phyloP scores from a whole-genome alignment of 2,888 invertebrate genomes.

The Mythimna ferrago region DNA sequence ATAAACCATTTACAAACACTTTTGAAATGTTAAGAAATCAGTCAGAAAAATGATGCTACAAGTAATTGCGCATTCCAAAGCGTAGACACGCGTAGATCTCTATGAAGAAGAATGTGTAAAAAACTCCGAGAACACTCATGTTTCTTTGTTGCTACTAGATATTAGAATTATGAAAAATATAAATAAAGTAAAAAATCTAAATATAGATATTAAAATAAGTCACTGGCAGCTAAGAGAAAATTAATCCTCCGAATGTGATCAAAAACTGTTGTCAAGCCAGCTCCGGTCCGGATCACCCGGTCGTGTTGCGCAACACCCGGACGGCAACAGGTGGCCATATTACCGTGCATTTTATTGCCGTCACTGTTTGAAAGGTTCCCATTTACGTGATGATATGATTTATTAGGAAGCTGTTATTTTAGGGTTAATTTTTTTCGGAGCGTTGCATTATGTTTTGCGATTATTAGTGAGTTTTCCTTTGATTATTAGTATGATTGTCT shows the following conservation, averaged over 20 bases:
- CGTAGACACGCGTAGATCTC: no score
- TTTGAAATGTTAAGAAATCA: no score
- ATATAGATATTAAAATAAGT: no score
- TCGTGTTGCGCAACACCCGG: slow-evolving; percentile 73
- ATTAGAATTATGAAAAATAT: no score
- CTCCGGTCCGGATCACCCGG: slow-evolving; percentile 69
- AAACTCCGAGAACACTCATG: no score
- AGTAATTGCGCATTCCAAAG: no score
- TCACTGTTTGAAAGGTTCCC: slow-evolving; percentile 40
- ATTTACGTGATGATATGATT: slow-evolving; percentile 22
- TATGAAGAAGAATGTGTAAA: no score
- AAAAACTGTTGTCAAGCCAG: slow-evolving; percentile 63
- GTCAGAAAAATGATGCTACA: no score
- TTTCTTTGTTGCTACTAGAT: no score
- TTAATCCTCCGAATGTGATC: slow-evolving; percentile 14
- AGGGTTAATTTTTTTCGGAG: neutral
- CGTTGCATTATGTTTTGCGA: neutral
- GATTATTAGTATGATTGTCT: neutral
- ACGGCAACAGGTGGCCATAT: slow-evolving; percentile 83
- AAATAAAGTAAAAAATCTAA: no score
- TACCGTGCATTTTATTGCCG: slow-evolving; percentile 78
- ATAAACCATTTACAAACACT: no score
- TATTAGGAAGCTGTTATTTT: slow-evolving; percentile 15
- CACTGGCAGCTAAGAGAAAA: slow-evolving; percentile 2
- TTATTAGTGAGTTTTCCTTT: neutral